Evolutionary conservation across 2,888 invertebrate species (phyloP).

Genomic region (Agrotis segetum): DNA sequence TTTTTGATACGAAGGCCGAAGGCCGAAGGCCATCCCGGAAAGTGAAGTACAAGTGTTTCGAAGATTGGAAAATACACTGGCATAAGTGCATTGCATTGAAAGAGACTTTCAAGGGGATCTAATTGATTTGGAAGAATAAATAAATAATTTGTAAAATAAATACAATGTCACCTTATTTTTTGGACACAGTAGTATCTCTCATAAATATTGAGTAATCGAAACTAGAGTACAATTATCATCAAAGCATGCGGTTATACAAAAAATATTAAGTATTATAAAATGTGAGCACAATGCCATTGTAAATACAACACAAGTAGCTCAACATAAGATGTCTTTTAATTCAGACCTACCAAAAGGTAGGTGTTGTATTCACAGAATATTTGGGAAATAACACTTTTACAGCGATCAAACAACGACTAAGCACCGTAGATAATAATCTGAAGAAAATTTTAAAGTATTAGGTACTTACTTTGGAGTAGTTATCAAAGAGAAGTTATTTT

Average conservation of each 20-base stretch:
- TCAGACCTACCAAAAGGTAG: background rate
- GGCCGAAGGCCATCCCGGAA: too few relatives aligned
- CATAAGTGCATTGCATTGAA: too few relatives aligned
- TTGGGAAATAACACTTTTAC: background rate
- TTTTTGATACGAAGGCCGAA: too few relatives aligned
- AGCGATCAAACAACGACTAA: constrained; percentile 9
- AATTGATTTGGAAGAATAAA: too few relatives aligned
- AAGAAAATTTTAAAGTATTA: constrained; percentile 12
- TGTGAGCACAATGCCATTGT: constrained; percentile 26
- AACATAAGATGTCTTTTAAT: constrained; percentile 40
- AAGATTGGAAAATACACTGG: too few relatives aligned
- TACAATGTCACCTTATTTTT: too few relatives aligned
- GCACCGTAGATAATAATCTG: constrained; percentile 3
- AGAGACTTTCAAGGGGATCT: too few relatives aligned
- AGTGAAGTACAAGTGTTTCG: too few relatives aligned
- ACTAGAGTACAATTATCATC: constrained; percentile 45
- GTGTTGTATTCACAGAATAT: constrained; percentile 1
- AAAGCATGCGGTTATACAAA: constrained; percentile 67
- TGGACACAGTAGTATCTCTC: constrained; percentile 1
- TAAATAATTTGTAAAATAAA: too few relatives aligned
- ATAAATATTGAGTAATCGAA: constrained; percentile 44
- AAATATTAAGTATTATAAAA: constrained; percentile 33
- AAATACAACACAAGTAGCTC: constrained; percentile 30
- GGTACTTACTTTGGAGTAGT: constrained; percentile 10
- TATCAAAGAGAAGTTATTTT: background rate